Percentiles rank a stretch among this genome's conserved stretches.
Evolutionary conservation across 2,888 invertebrate genomes (phyloP).

Genomic region (Sinotaia quadrata): DNA sequence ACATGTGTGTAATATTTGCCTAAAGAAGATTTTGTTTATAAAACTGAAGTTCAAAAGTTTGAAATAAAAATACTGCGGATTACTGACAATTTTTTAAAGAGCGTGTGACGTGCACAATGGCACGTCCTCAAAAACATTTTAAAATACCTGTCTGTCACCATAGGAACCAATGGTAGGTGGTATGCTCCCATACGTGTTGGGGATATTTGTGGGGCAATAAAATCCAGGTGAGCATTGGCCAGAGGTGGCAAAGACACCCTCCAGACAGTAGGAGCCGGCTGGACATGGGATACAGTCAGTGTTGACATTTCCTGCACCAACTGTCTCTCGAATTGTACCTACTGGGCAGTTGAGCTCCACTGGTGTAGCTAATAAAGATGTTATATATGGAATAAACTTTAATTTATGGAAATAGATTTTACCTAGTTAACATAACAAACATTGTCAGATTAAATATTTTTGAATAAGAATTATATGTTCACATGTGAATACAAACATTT

Average conservation of each 20-base stretch:
- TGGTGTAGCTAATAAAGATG: slow-evolving; percentile 53
- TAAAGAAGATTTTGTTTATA: no score
- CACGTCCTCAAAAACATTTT: no score
- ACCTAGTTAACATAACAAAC: no score
- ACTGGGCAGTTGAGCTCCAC: slow-evolving; percentile 67
- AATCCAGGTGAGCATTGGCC: slow-evolving; percentile 62
- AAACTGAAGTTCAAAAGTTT: no score
- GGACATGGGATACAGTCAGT: slow-evolving; percentile 65
- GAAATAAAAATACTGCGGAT: no score
- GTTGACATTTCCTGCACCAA: slow-evolving; percentile 48
- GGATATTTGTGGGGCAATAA: slow-evolving; percentile 66
- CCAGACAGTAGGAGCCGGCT: slow-evolving; percentile 66
- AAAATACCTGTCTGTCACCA: slow-evolving; percentile 61
- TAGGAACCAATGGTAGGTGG: slow-evolving; percentile 66
- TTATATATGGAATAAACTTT: not conserved
- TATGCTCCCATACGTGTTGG: slow-evolving; percentile 58
- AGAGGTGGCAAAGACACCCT: slow-evolving; percentile 49
- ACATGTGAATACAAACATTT: no score
- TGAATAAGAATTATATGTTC: no score
- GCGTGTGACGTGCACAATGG: no score
- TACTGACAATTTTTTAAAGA: no score
- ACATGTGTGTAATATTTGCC: no score
- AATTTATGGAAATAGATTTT: no score
- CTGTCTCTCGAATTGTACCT: slow-evolving; percentile 62
- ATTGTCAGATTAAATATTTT: no score